Evolutionary conservation across 2,888 invertebrate genomes (phyloP), one percentile per base, ranked within the genome.

Genomic region (Morpho helenor): DNA sequence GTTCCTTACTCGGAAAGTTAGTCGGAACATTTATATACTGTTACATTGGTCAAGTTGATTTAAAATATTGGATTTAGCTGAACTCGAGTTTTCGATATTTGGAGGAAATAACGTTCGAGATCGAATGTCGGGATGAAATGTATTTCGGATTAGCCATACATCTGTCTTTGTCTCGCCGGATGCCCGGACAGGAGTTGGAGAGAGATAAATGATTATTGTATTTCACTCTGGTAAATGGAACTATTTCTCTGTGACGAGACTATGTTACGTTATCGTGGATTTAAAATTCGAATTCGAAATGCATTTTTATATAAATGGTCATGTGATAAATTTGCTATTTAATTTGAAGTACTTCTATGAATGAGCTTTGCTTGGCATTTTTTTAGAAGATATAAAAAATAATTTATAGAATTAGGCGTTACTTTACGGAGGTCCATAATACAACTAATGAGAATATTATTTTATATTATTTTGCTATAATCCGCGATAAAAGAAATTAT

Each of bases 91-190:
- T 68, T 70, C 68, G 67, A 71, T 67, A 68, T 67, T 66, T 59
- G 57, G 42, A 68, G 76, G 76, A 77, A 76, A 76, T 76, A 64
- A 66, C 67, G 60, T 68, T 69, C 58, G 49, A 62, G 63, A 66
- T 67, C 60, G 59, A 65, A 59, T 61, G 63, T 58, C 61, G 48
- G 58, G 40, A 56, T 59, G 59, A 62, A 63, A 70, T 68, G 69
- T 66, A 67, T 64, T 67, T 52, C 56, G 57, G 57, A 68, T 67
- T 62, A 66, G 49, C 51, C 49, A 23, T 61, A 52, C 60, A 62
- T 68, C 63, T 51, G 61, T 59, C 63, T 66, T 57, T 61, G 64
- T 64, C 63, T 60, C 47, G 23, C 44, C 42, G 23, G 31, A 46
- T 57, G 44, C 43, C 53, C 54, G 40, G 59, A 56, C 47, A 50